Percentiles rank a stretch among this genome's conserved stretches.
Evolutionary conservation across 92 coral and sea anemone species (phyloP).

Genomic region (Porites lobata): DNA sequence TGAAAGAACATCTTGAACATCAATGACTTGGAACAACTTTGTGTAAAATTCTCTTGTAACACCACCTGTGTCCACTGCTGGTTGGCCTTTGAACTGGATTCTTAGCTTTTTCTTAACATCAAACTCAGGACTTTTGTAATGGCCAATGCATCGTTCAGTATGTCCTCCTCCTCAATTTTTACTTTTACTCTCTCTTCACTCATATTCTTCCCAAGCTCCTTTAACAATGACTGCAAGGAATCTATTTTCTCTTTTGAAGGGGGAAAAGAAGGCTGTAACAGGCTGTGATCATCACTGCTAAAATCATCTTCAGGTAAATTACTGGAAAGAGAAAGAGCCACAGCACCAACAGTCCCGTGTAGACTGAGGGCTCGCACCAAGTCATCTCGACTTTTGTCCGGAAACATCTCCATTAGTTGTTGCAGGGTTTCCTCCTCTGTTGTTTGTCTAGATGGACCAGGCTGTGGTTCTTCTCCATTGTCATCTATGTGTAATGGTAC

Average conservation of each 20-base stretch:
- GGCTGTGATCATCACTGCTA: too few species aligned
- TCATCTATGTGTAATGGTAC: too few species aligned
- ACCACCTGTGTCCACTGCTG: conserved; percentile 66
- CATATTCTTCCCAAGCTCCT: conserved; percentile 27
- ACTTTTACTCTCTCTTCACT: conserved; percentile 41
- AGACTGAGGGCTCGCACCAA: too few species aligned
- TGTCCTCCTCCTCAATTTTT: conserved; percentile 57
- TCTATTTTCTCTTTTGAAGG: neutral
- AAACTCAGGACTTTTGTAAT: conserved; percentile 56
- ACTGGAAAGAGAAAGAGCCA: too few species aligned
- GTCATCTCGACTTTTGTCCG: too few species aligned
- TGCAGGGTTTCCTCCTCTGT: too few species aligned
- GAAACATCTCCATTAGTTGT: too few species aligned
- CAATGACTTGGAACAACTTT: conserved; percentile 8
- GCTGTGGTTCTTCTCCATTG: too few species aligned
- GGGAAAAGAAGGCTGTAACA: too few species aligned
- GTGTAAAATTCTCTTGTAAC: conserved; percentile 62
- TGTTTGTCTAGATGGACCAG: too few species aligned
- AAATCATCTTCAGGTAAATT: too few species aligned
- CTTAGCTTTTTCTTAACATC: conserved; percentile 34
- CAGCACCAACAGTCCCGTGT: too few species aligned
- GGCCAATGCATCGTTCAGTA: conserved; percentile 62
- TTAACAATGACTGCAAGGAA: conserved; percentile 27
- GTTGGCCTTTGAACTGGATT: conserved; percentile 14
- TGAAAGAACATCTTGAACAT: conserved; percentile 42